Evolutionary conservation across 2,113 vertebrate species (phyloP).

Genomic region (Astur gentilis): DNA sequence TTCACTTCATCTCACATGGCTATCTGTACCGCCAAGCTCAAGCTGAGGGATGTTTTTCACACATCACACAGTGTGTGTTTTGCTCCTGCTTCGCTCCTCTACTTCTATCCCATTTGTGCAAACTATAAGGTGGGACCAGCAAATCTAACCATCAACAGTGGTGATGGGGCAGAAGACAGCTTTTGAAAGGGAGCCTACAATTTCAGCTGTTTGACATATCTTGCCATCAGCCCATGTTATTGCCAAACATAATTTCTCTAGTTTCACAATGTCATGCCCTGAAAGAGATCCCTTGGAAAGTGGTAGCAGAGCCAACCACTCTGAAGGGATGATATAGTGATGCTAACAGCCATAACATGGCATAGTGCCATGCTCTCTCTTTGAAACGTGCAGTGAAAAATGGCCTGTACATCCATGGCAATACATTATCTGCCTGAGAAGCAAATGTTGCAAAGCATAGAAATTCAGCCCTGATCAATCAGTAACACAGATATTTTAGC

Average conservation of each 20-base stretch:
- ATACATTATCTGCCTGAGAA: conserved; percentile 39
- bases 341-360: conserved; percentile 49
- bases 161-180: neutral
- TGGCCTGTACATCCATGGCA: neutral
- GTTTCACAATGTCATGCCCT: conserved; percentile 5
- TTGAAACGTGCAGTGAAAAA: conserved; percentile 34
- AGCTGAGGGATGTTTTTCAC: neutral
- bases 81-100: neutral
- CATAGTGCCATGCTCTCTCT: conserved; percentile 34
- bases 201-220: conserved; percentile 21
- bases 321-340: conserved; percentile 43
- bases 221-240: conserved; percentile 10
- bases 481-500: conserved; percentile 21
- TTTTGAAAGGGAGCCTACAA: neutral
- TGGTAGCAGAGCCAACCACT: conserved; percentile 38
- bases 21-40: conserved; percentile 29
- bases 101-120: neutral
- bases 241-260: conserved; percentile 43
- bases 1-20: conserved; percentile 29
- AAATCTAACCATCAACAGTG: neutral
- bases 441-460: neutral
- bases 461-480: conserved; percentile 1
- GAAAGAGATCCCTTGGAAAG: conserved; percentile 42
- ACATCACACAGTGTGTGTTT: neutral
- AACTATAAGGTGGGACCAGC: neutral